Conservation (phyloP, 1,140 invertebrate genomes). For the Pantala flavescens region DNA sequence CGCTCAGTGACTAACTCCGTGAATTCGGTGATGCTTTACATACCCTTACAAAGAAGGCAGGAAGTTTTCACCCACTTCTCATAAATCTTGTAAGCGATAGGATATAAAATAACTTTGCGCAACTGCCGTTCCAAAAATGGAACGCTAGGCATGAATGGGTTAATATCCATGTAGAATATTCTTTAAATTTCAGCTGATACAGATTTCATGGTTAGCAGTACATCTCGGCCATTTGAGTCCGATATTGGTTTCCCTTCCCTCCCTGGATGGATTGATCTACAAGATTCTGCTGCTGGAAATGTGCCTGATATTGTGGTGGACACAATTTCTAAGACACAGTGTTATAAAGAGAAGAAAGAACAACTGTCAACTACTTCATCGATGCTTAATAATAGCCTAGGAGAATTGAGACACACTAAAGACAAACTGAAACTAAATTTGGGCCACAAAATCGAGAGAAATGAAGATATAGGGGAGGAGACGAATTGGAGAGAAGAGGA, state of each 20-base stretch:
- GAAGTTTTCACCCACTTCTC: no score
- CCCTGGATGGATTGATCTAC: not conserved
- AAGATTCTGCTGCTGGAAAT: not conserved
- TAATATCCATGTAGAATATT: no score
- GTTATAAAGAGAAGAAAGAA: no score
- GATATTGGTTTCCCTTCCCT: not conserved
- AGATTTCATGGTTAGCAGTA: not conserved
- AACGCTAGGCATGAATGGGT: no score
- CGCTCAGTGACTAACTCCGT: no score
- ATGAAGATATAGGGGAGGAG: not conserved
- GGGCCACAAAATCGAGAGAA: not conserved
- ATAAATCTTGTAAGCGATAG: no score
- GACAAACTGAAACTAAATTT: not conserved
- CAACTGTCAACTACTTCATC: not conserved
- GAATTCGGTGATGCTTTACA: no score
- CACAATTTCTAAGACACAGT: no score
- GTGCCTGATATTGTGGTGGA: not conserved
- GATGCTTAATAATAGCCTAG: not conserved
- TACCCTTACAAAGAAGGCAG: no score
- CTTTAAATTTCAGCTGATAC: not conserved
- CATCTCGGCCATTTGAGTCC: not conserved
- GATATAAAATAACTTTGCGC: no score
- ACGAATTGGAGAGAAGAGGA: not conserved
- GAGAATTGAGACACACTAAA: not conserved
- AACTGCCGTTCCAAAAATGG: no score